Base-by-base conservation (phyloP, 2,113 vertebrate genomes). In the Miniopterus natalensis region DNA sequence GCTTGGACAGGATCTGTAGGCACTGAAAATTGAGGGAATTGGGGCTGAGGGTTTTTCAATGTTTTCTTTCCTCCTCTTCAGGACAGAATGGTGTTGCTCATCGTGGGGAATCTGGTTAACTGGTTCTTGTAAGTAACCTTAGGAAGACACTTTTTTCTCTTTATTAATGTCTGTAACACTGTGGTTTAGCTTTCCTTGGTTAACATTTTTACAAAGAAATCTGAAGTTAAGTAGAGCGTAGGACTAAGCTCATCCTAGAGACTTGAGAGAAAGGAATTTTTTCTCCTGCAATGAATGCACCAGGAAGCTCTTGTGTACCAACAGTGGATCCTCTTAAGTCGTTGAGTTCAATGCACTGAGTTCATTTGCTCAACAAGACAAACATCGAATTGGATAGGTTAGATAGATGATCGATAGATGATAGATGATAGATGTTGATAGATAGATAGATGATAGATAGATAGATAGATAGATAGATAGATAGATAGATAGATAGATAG, bases 11-110 rank as follows among this genome's bases (percentile, higher is more conserved):
- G 53, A 88, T 3, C 25, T 75, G 15, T 45, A 55, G 53, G 25
- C 55, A 40, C 25, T 84, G 40, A 93, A 92, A 63, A 2, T 10
- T 14, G 40, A 90, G 36, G 11, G 21, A n/a, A 63, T 2, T 36
- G 70, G 86, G 17, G 27, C 88, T 88, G 15, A 88, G 21, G 10
- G 17, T 36, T 80, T 94, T 88, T 80, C 63, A 27, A 80, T n/a
- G 31, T 59, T 83, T 59, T n/a, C 49, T 59, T 40, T 88, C 96
- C 83, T 96, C 88, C 94, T 97, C 94, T 92, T 40, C 95, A 99
- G 99, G 99, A 99, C 97, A 98, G 99, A 96, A 99, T 99, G 98
- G 98, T 98, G 94, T 94, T 99, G 92, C 99, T 99, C 8, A 92
- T 99, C 53, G 92, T 98, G 94, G 99, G 99, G 51, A 99, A 99